Percentiles rank a stretch among this genome's conserved stretches.
These are phyloP conservation scores for Nothura maculosa DNA, from an alignment of 2,797 vertebrate species.

Conservation along the genomic window DNA sequence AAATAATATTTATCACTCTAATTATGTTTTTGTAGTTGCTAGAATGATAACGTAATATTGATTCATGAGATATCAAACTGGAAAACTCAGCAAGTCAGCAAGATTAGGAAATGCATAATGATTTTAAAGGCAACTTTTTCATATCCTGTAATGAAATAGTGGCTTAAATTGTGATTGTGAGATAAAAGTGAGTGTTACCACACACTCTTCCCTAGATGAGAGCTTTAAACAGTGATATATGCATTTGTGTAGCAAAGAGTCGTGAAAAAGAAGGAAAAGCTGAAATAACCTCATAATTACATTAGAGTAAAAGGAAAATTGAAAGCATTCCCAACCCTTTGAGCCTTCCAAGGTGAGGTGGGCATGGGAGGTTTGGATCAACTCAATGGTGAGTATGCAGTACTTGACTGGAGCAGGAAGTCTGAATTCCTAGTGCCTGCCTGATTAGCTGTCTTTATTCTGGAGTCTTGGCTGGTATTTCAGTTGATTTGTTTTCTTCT, in stretches of 20 bases:
- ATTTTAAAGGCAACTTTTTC: neutral
- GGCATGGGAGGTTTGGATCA: neutral
- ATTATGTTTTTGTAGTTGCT: constrained; percentile 59
- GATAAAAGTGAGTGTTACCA: neutral
- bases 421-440: constrained; percentile 37
- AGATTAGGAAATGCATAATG: neutral
- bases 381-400: neutral
- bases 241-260: neutral
- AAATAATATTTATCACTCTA: constrained; percentile 58
- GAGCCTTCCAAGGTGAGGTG: neutral
- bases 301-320: neutral
- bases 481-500: constrained; percentile 69
- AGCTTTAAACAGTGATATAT: neutral
- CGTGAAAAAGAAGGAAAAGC: neutral
- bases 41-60: constrained; percentile 52
- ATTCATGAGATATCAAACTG: constrained; percentile 26
- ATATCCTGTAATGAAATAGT: neutral
- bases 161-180: neutral
- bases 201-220: neutral
- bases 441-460: constrained; percentile 53
- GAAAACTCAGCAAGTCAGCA: constrained; percentile 41
- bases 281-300: too few relatives aligned
- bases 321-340: neutral
- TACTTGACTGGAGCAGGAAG: neutral
- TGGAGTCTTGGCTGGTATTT: constrained; percentile 66